Base-by-base conservation (phyloP, 2,888 invertebrate species). In the Drosophila borborema region DNA sequence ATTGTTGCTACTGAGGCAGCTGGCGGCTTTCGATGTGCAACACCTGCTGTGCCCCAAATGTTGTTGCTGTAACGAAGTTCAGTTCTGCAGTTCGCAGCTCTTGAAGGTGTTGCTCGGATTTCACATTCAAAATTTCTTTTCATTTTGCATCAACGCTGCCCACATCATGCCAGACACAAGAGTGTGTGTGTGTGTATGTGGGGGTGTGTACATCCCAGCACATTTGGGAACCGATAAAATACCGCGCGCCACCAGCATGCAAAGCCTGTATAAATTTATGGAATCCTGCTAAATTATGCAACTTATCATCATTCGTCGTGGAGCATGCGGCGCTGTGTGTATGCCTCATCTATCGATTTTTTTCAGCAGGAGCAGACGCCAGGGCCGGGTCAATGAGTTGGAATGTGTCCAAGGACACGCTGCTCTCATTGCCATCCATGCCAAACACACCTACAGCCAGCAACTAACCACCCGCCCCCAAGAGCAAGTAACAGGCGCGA, bases 261-360 rank as follows among this genome's bases (percentile, higher is more conserved):
- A 16, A 20, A 38, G 55, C 80, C 62, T 85, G 64, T 78, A 74
- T 54, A 49, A 68, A 69, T 82, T 89, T 82, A 85, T 88, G 89
- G 65, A 73, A 76, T 88, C 88, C 89, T 89, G 88, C 80, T 89
- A 70, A 88, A 85, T 85, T 85, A 88, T 89, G 82, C 82, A 89
- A 83, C 80, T 90, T 88, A 89, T 90, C 86, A 85, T 74, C 72
- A 64, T 67, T 74, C 61, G 53, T 74, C 59, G 53, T 64, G 48
- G 56, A 63, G 45, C 49, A 34, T 64, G 40, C 54, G 16, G 54
- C 28, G 28, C 23, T n/a, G n/a, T 40, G 62, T 68, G 58, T 72
- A 68, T 80, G 66, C 68, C 18, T 51, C 58, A 59, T 63, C 60
- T 82, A 85, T 85, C 36, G 85, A 85, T 85, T 85, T 85, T 84